Percentiles rank a stretch among this genome's conserved stretches.
phyloP scores from a whole-genome alignment of 2,797 vertebrate genomes.

The Lepidocolaptes lacrymiger region DNA sequence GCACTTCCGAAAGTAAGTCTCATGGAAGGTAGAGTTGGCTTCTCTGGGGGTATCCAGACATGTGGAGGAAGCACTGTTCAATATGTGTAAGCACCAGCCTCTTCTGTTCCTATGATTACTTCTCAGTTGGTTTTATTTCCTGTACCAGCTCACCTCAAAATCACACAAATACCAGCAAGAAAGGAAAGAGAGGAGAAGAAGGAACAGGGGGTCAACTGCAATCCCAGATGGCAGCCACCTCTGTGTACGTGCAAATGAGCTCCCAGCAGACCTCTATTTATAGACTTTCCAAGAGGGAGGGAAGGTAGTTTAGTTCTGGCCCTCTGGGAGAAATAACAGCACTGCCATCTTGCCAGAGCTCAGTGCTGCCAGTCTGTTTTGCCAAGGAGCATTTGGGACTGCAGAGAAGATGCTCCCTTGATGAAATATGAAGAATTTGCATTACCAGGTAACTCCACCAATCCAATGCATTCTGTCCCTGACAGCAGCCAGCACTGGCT shows the following conservation, averaged over 20 bases:
- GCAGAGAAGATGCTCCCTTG: conserved; percentile 15
- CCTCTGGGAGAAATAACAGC: not conserved
- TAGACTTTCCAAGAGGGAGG: not conserved
- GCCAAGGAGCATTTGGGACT: conserved; percentile 31
- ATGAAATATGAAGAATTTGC: conserved; percentile 47
- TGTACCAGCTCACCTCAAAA: not conserved
- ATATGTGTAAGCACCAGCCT: not conserved
- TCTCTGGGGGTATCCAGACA: not conserved
- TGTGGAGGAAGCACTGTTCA: fast-evolving
- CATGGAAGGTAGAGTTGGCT: not conserved
- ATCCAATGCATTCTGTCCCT: not conserved
- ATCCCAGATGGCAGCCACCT: not conserved
- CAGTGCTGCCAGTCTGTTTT: not conserved
- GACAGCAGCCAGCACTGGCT: not conserved
- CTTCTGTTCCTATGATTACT: not conserved
- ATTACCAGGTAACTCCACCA: conserved; percentile 35
- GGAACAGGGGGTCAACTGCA: not conserved
- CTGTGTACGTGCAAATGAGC: fast-evolving
- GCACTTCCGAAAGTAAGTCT: not conserved
- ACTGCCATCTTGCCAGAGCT: not conserved
- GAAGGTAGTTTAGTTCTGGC: not conserved
- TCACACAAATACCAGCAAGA: not conserved
- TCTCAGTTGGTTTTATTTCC: conserved; percentile 2
- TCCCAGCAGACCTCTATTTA: conserved; percentile 2
- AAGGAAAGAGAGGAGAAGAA: not conserved